These are phyloP conservation scores for Cydia splendana DNA, from an alignment of 1,140 invertebrate species.

Conservation along the genomic window DNA sequence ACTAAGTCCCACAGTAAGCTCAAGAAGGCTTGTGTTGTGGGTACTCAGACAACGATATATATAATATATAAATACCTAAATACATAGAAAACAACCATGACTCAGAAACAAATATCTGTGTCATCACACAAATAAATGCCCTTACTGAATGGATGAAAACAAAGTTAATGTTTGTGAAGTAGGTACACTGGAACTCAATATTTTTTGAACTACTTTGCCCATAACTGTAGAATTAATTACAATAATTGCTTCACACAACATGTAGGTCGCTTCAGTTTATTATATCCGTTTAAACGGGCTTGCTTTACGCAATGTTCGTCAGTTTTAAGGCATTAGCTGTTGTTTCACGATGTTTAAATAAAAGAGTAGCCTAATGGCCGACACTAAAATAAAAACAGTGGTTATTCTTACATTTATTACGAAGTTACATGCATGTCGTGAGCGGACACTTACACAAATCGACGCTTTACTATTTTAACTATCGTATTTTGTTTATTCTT, in stretches of 20 bases:
- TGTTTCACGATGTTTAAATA: slow-evolving; percentile 27
- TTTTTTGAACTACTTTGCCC: no score
- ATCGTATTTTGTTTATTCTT: neutral
- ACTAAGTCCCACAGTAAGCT: no score
- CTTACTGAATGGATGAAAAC: no score
- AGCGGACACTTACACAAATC: slow-evolving; percentile 16
- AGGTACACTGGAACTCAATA: no score
- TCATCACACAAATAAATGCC: no score
- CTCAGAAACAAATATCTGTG: no score
- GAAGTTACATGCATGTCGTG: slow-evolving; percentile 18
- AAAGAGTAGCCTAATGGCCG: slow-evolving; percentile 27
- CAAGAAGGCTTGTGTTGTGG: no score
- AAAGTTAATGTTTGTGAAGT: no score
- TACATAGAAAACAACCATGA: no score
- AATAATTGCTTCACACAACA: neutral
- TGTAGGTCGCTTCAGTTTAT: neutral
- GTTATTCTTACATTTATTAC: slow-evolving; percentile 22
- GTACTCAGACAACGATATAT: no score
- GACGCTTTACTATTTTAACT: neutral
- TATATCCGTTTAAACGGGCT: neutral
- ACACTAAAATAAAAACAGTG: slow-evolving; percentile 5
- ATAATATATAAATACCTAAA: no score
- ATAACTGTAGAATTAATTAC: no score
- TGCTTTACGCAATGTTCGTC: neutral
- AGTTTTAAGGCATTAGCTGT: neutral